Evolutionary conservation across 2,113 vertebrate genomes (phyloP).

Genomic region (Phyllostomus discolor): DNA sequence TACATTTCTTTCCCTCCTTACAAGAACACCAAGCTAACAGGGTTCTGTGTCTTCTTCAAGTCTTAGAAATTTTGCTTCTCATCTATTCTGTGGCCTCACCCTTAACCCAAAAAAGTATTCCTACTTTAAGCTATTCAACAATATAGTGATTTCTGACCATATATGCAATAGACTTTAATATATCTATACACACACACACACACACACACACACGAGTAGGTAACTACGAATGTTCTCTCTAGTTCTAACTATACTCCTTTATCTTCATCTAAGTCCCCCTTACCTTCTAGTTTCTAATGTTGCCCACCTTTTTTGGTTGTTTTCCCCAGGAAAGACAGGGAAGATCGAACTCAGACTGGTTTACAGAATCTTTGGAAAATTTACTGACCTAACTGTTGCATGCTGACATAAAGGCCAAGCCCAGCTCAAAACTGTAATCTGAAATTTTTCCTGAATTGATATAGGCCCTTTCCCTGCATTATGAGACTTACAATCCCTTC

Average conservation of each 20-base stretch:
- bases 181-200: not conserved
- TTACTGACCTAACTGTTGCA: not conserved
- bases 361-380: constrained; percentile 1
- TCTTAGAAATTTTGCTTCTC: constrained; percentile 2
- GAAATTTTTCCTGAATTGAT: not conserved
- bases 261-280: not conserved
- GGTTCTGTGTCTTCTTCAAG: not conserved
- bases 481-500: constrained; percentile 23
- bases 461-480: not conserved
- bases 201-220: not conserved
- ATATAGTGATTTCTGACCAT: not conserved
- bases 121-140: not conserved
- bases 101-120: not conserved
- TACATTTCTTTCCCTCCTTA: not conserved
- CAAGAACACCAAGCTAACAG: not conserved
- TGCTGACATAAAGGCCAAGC: not conserved
- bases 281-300: not conserved
- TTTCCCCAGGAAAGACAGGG: not conserved
- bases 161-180: not conserved
- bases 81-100: not conserved
- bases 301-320: not conserved
- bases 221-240: not conserved
- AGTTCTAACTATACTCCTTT: not conserved
- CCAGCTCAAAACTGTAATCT: constrained; percentile 18
- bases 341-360: not conserved